These are phyloP conservation scores for Latheticus oryzae DNA, from an alignment of 2,888 invertebrate genomes.

Conservation along the genomic window DNA sequence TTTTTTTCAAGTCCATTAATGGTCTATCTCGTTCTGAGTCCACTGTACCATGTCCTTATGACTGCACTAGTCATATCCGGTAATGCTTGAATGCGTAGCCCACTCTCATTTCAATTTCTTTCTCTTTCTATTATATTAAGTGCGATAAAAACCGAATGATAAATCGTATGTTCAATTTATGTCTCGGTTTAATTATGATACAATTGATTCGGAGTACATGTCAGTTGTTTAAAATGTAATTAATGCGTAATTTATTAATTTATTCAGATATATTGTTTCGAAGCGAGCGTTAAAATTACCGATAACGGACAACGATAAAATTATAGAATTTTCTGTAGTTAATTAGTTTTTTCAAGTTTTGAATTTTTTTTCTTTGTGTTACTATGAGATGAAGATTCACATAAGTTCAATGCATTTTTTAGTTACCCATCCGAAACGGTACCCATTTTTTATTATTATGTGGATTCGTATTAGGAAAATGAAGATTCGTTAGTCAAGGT, in stretches of 20 bases:
- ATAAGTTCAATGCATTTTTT: slow-evolving; percentile 54
- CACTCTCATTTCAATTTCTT: slow-evolving; percentile 43
- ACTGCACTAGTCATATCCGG: slow-evolving; percentile 64
- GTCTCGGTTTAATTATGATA: slow-evolving; percentile 61
- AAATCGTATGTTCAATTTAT: slow-evolving; percentile 48
- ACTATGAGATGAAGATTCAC: slow-evolving; percentile 51
- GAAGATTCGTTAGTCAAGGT: slow-evolving; percentile 37
- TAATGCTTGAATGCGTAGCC: slow-evolving; percentile 59
- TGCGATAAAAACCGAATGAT: slow-evolving; percentile 38
- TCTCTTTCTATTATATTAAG: too few relatives aligned
- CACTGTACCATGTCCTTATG: slow-evolving; percentile 61
- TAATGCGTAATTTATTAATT: slow-evolving; percentile 68
- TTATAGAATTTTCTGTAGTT: slow-evolving; percentile 57
- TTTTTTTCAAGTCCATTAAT: slow-evolving; percentile 54
- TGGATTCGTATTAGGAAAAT: slow-evolving; percentile 21
- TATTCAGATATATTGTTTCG: slow-evolving; percentile 67
- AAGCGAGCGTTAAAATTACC: slow-evolving; percentile 65
- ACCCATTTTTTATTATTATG: slow-evolving; percentile 43
- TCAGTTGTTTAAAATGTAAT: slow-evolving; percentile 65
- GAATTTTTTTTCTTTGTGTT: slow-evolving; percentile 45
- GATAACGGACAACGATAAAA: slow-evolving; percentile 65
- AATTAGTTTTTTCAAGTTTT: too few relatives aligned
- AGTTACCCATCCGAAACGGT: slow-evolving; percentile 49
- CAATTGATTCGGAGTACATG: slow-evolving; percentile 65
- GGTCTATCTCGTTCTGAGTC: slow-evolving; percentile 55